Evolutionary conservation across 2,113 vertebrate genomes (phyloP), one percentile per base, ranked within the genome.

Genomic region (Grammomys dolichurus): DNA sequence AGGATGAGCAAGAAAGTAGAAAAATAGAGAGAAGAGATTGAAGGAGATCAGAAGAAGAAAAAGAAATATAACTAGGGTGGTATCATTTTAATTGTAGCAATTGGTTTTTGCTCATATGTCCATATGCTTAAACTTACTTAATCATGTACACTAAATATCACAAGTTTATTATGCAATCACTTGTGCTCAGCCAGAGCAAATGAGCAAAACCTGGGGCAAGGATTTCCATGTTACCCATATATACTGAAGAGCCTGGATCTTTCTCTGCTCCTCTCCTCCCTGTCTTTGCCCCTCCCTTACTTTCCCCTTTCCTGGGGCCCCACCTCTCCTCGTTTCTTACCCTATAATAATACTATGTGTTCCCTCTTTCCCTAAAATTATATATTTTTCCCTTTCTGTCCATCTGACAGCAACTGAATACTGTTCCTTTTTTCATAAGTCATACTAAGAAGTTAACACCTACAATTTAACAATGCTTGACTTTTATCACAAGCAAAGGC

Each of bases 401-500:
- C 2, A 51, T 48, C 11, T 51, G 72, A 40, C 14, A 95, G 81
- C 69, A 91, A 72, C 4, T 40, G 54, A 94, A 31, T 48, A 56
- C n/a, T 88, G 14, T 86, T 40, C 9, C 48, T 94, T 40, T n/a
- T 46, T 26, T 72, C 54, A 46, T 63, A 80, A 87, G 60, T 94
- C 20, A 24, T 28, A 70, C 12, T 80, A 51, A 78, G 43, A 85
- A 73, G 13, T 67, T 63, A 94, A 91, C 8, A 82, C 40, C 77
- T 89, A 16, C n/a, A 80, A 51, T 90, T 86, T 89, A 88, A 46
- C 81, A 85, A 65, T 60, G 33, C n/a, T 84, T 87, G 3, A 54
- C 24, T 89, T 87, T 95, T 84, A 93, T 90, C 24, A 63, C 58
- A 77, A 84, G 51, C 90, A 93, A 96, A 70, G 20, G 12, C 90